phyloP scores from a whole-genome alignment of 2,113 vertebrate genomes.

The Odobenus rosmarus region DNA sequence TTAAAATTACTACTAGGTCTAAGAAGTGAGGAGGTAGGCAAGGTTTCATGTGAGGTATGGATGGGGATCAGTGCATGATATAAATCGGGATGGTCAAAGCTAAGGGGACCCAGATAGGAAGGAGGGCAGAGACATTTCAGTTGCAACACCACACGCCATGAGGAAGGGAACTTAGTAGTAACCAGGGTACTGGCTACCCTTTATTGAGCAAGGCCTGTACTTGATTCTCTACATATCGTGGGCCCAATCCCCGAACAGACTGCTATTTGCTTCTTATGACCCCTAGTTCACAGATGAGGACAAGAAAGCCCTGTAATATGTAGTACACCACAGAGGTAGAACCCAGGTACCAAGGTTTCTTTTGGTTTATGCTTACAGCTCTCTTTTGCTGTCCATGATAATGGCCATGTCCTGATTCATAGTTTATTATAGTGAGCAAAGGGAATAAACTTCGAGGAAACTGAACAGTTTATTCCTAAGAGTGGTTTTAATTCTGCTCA shows the following conservation, averaged over 20 bases:
- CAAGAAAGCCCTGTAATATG: background rate
- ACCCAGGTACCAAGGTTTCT: background rate
- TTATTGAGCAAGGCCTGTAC: background rate
- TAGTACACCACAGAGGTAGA: background rate
- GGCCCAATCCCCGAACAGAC: background rate
- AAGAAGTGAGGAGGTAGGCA: background rate
- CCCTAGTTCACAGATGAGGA: background rate
- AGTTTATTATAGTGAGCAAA: background rate
- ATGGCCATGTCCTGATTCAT: background rate
- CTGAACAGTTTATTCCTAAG: background rate
- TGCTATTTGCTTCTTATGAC: background rate
- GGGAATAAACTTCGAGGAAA: background rate
- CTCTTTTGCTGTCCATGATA: background rate
- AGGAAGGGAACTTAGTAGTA: background rate
- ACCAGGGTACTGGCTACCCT: no score
- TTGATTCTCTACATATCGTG: accelerated
- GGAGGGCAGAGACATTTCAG: background rate
- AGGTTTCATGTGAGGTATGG: background rate
- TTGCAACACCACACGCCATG: accelerated
- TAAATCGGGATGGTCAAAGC: background rate
- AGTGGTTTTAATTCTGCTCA: background rate
- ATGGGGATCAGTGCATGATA: background rate
- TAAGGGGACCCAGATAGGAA: background rate
- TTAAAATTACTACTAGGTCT: background rate
- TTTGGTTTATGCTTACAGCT: background rate